Evolutionary conservation across 2,113 vertebrate genomes (phyloP).

Genomic region (Galbula dea): DNA sequence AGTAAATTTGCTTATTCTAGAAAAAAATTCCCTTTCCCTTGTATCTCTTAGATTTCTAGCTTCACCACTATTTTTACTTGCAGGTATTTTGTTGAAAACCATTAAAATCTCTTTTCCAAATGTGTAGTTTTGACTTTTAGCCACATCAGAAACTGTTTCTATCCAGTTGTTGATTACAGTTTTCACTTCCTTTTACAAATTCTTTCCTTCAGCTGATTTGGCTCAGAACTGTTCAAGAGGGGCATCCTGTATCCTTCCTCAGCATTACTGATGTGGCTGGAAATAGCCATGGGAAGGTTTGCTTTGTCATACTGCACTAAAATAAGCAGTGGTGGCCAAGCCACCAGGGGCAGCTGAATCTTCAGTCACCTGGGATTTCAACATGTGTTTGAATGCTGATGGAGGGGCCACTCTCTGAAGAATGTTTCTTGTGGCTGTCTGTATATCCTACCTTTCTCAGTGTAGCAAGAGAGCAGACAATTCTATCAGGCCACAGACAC

Average conservation of each 20-base stretch:
- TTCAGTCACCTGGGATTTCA: background rate
- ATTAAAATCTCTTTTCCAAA: background rate
- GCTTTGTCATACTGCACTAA: background rate
- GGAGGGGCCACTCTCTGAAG: background rate
- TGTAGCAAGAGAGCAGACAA: background rate
- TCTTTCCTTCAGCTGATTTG: background rate
- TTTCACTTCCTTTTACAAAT: background rate
- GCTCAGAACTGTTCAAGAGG: background rate
- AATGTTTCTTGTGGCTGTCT: background rate
- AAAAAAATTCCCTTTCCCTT: background rate
- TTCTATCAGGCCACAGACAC: background rate
- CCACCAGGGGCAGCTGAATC: background rate
- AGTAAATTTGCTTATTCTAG: background rate
- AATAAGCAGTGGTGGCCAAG: background rate
- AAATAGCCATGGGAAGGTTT: background rate
- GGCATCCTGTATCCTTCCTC: background rate
- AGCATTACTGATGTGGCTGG: background rate
- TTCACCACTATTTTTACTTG: background rate
- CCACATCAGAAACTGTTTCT: background rate
- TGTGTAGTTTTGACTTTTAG: background rate
- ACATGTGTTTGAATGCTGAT: fast-evolving
- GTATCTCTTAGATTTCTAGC: background rate
- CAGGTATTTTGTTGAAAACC: background rate
- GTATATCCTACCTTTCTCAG: background rate
- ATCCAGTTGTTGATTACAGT: background rate